These are phyloP conservation scores for Labeo rohita DNA, from an alignment of 2,113 vertebrate species.

Conservation along the genomic window DNA sequence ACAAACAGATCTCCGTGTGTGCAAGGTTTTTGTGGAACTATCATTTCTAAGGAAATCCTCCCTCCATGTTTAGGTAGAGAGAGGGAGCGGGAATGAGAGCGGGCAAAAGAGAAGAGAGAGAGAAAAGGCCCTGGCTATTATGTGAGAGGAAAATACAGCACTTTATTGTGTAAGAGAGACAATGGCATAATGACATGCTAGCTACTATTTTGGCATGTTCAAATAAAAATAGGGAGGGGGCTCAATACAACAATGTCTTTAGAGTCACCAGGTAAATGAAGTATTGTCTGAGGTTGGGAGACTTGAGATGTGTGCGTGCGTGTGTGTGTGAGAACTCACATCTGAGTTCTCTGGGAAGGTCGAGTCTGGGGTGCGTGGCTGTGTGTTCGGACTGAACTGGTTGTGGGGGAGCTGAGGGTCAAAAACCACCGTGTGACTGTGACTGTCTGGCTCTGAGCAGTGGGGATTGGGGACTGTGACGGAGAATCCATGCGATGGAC, in stretches of 20 bases:
- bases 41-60: constrained; percentile 72
- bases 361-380: constrained; percentile 92
- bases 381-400: constrained; percentile 87
- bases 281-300: constrained; percentile 70
- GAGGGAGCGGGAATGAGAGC: constrained; percentile 59
- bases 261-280: constrained; percentile 72
- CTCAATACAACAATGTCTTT: constrained; percentile 74
- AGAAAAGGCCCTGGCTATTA: constrained; percentile 77
- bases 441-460: constrained; percentile 81
- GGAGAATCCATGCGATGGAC: constrained; percentile 83
- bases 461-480: constrained; percentile 83
- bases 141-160: constrained; percentile 77
- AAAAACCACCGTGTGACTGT: constrained; percentile 78
- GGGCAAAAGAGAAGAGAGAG: neutral
- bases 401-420: constrained; percentile 84
- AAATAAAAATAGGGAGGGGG: constrained; percentile 78
- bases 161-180: constrained; percentile 82
- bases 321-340: constrained; percentile 70
- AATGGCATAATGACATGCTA: constrained; percentile 83
- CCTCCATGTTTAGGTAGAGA: constrained; percentile 53
- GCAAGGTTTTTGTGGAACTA: constrained; percentile 69
- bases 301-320: constrained; percentile 43
- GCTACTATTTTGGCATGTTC: constrained; percentile 79
- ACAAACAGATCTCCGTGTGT: constrained; percentile 51
- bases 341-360: constrained; percentile 95